These are phyloP conservation scores for Sternarchorhynchus goeldii DNA, from an alignment of 2,797 vertebrate genomes.

Conservation along the genomic window DNA sequence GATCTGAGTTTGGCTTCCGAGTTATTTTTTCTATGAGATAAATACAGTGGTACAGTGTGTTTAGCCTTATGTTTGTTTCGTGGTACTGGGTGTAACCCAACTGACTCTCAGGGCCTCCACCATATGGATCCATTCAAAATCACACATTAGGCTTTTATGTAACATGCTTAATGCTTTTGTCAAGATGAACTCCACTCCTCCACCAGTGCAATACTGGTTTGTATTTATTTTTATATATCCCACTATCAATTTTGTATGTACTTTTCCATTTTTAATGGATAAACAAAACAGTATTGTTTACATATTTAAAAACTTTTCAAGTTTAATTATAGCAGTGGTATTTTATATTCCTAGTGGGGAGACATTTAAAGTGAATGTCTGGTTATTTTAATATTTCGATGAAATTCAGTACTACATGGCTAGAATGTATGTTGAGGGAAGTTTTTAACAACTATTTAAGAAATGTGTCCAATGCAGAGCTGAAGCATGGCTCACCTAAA, in stretches of 20 bases:
- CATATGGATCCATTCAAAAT: slow-evolving; percentile 38
- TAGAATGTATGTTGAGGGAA: not conserved
- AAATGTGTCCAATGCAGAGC: slow-evolving; percentile 10
- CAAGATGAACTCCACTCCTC: not conserved
- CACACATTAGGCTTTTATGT: not conserved
- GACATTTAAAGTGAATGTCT: no score
- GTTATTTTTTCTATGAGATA: not conserved
- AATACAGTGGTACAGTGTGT: slow-evolving; percentile 32
- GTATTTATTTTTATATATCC: no score
- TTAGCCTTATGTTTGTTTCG: not conserved
- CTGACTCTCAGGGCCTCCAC: slow-evolving; percentile 16
- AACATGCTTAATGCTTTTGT: slow-evolving; percentile 3
- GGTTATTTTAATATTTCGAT: not conserved
- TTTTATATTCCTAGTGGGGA: no score
- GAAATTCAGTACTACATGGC: not conserved
- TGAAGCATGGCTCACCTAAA: not conserved
- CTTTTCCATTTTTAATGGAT: no score
- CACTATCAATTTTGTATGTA: no score
- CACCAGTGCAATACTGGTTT: slow-evolving; percentile 6
- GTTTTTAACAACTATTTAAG: not conserved
- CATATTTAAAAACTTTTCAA: no score
- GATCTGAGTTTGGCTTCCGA: not conserved
- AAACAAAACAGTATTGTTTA: no score
- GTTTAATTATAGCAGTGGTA: no score
- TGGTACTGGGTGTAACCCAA: slow-evolving; percentile 25